Evolutionary conservation across 2,888 invertebrate genomes (phyloP).

Genomic region (Leptothorax acervorum): DNA sequence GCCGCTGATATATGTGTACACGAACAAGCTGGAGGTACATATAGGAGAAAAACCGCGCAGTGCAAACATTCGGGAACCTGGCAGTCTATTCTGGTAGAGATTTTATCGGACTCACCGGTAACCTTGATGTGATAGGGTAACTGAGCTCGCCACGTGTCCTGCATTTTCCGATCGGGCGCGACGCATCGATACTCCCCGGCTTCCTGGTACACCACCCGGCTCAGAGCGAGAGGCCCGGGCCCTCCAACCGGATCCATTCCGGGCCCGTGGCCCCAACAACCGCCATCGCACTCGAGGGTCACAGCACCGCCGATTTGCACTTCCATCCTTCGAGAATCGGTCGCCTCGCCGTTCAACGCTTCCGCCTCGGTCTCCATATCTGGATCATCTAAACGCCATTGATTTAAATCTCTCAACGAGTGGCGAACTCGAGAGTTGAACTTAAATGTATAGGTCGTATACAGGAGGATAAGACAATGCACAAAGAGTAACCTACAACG

Average conservation of each 20-base stretch:
- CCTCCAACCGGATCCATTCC: constrained; percentile 86
- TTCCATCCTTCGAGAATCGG: constrained; percentile 90
- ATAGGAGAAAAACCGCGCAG: background rate
- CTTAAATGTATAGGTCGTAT: background rate
- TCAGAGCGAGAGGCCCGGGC: constrained; percentile 89
- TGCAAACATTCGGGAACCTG: background rate
- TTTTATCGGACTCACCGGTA: constrained; percentile 83
- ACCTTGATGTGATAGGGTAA: constrained; percentile 86
- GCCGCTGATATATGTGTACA: background rate
- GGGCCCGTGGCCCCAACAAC: constrained; percentile 86
- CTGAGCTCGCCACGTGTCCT: constrained; percentile 84
- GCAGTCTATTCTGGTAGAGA: background rate
- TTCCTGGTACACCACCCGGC: constrained; percentile 91
- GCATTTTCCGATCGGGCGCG: constrained; percentile 87
- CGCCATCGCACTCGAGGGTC: constrained; percentile 91
- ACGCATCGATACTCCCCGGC: constrained; percentile 92
- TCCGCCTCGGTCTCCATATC: constrained; percentile 83
- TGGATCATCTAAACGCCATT: constrained; percentile 79
- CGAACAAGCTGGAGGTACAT: background rate
- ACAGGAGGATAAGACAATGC: too few relatives aligned
- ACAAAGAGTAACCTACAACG: background rate
- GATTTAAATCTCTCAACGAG: constrained; percentile 64
- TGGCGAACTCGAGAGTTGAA: constrained; percentile 11
- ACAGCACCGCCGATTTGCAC: constrained; percentile 95
- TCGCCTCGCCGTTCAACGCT: constrained; percentile 82